Base-by-base conservation (phyloP, 2,797 vertebrate species). In the Nyctibius grandis region DNA sequence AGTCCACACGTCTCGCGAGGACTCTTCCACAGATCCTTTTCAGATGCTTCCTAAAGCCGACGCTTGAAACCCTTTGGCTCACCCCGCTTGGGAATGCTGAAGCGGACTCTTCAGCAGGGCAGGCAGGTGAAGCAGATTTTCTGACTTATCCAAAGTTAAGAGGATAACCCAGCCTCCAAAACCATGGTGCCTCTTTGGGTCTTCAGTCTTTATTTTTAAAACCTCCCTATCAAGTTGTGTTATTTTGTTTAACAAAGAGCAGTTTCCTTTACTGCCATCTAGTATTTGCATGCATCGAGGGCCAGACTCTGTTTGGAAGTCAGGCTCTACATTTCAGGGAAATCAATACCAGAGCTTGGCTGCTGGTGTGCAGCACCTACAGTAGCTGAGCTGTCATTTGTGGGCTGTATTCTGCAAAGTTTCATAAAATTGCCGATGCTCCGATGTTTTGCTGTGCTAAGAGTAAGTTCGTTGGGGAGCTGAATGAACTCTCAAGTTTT, bases 171-270 rank as follows among this genome's bases (percentile, higher is more conserved):
- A 84, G 85, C 67, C 36, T 76, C 68, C 51, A 63, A 94, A 97
- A 82, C 69, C 67, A 74, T 8, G 6, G 29, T 20, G 29, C 72
- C 51, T 73, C 51, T 72, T 68, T 1, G 16, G 65, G 34, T 25
- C 31, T 42, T n/a, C 36, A 56, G 38, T n/a, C 82, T 76, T 93
- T 88, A 29, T 84, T 94, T 95, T 86, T 65, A 73, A 86, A 96
- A 34, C 79, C 45, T 61, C n/a, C 45, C 38, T 94, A 79, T 95
- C 84, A 54, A 94, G 76, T 64, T 85, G 78, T 48, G 88, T 69
- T 54, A 25, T 14, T 94, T 82, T 11, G 5, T 85, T 93, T 91
- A 91, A 65, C 73, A 88, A 93, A 78, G 88, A 89, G 47, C 81
- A 28, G 68, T 70, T 95, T 65, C 48, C 68, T 85, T 96, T 80